Evolutionary conservation across 2,888 invertebrate genomes (phyloP), one percentile per base, ranked within the genome.

Genomic region (Bedellia somnulentella): DNA sequence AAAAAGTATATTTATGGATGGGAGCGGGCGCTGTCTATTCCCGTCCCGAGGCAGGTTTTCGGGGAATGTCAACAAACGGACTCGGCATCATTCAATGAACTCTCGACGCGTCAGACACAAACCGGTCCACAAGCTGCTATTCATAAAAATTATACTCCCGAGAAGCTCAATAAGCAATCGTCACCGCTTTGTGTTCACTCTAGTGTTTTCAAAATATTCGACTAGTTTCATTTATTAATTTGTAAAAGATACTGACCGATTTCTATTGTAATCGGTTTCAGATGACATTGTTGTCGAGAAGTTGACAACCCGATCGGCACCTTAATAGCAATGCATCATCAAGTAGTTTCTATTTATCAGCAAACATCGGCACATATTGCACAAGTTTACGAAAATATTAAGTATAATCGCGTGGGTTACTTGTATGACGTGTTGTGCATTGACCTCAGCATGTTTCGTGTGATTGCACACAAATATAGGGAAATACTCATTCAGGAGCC

Each of bases 21-120:
- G n/a, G n/a, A n/a, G n/a, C n/a, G n/a, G n/a, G n/a, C n/a, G 55
- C 42, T 56, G 60, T 62, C 64, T 62, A 56, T 64, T 54, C 55
- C 61, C 57, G n/a, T 68, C 63, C 61, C 68, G 51, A 54, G 64
- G 68, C 73, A 68, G 70, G 73, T 75, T 75, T 73, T 73, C 66
- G 71, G 71, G 67, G 71, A 73, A 71, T 71, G 73, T 75, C 73
- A 75, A 73, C 73, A 75, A 68, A 70, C 70, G 62, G 57, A 60
- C n/a, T n/a, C 64, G 57, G 49, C 63, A 54, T 62, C 68, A 70
- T 68, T 68, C 71, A 71, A 62, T 75, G 70, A 73, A 73, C 71
- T 58, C 70, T 54, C 25, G 18, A 8, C 25, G 52, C 61, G 60
- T 53, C 57, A 59, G 58, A 56, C 62, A 59, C 59, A 55, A 60